Base-by-base conservation (phyloP, 2,797 vertebrate genomes). In the Myoxocephalus aenaeus region DNA sequence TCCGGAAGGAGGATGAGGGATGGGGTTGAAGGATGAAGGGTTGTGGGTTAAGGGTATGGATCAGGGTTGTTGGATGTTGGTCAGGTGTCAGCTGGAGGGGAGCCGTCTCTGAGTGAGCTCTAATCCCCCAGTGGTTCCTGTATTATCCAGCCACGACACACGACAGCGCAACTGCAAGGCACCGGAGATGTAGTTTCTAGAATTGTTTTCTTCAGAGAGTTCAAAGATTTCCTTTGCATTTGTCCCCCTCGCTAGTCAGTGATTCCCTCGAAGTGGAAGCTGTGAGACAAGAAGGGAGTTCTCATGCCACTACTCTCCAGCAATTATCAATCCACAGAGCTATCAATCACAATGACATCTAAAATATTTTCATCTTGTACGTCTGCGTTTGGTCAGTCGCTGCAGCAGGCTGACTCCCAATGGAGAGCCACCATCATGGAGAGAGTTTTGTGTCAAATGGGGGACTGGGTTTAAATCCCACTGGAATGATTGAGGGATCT, bases 401-500 rank as follows among this genome's bases (percentile, higher is more conserved):
- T 0, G 5, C 76, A 73, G 77, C 73, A 83, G 85, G 78, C 74
- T 50, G 58, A 71, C 27, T 87, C 85, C 79, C 79, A 75, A 14
- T 58, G 75, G 78, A 83, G 75, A 85, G 17, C 29, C 25, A 1
- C n/a, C 11, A 7, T 87, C 69, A 79, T 54, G 42, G 54, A 79
- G 59, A 70, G 72, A 70, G 44, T 73, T 83, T 70, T 76, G 27
- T 77, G 73, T 75, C 65, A 80, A 70, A 63, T 17, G 9, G 48
- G 81, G 77, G 11, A 73, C 71, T 51, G 59, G 71, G 82, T 88
- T 81, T 58, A 86, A 87, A 78, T 83, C 75, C 81, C 82, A 13
- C 2, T 56, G 73, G 82, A 68, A 77, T 87, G 84, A 88, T 82
- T 87, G 86, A 88, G 76, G 77, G 85, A 87, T 87, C 77, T 84